phyloP scores from a whole-genome alignment of 2,888 invertebrate species.

The Thymelicus acteon region DNA sequence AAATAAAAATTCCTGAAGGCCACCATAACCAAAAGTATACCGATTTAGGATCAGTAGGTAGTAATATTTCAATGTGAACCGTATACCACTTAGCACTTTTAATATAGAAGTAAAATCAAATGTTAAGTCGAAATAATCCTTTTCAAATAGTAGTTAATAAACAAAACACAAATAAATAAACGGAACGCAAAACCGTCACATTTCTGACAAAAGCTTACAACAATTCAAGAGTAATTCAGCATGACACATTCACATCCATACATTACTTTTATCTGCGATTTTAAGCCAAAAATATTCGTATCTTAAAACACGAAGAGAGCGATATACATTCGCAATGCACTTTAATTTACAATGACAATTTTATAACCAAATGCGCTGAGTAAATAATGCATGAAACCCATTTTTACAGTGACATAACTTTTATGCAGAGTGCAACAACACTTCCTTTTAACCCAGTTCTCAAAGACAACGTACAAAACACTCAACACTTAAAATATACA shows the following conservation, averaged over 20 bases:
- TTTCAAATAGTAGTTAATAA: too few species aligned
- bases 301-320: slow-evolving; percentile 32
- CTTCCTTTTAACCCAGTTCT: slow-evolving; percentile 35
- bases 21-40: too few species aligned
- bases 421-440: slow-evolving; percentile 32
- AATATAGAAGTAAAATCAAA: too few species aligned
- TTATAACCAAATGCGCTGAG: slow-evolving; percentile 37
- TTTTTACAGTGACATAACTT: slow-evolving; percentile 37
- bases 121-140: too few species aligned
- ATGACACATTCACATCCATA: slow-evolving; percentile 27
- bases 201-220: slow-evolving; percentile 7
- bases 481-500: slow-evolving; percentile 28
- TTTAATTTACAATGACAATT: slow-evolving; percentile 38
- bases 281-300: slow-evolving; percentile 37
- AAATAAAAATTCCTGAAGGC: too few species aligned
- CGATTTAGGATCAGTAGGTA: too few species aligned
- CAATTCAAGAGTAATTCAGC: slow-evolving; percentile 11
- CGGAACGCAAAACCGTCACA: neutral
- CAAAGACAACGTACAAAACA: slow-evolving; percentile 28
- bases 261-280: slow-evolving; percentile 35
- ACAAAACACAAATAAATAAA: neutral
- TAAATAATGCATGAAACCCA: slow-evolving; percentile 37
- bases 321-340: slow-evolving; percentile 29
- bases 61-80: too few species aligned
- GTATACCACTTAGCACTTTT: too few species aligned